A percentile compares a stretch with the other conserved stretches of the same genome.
Conservation (phyloP, 2,888 invertebrate genomes). For the Coelopa pilipes region DNA sequence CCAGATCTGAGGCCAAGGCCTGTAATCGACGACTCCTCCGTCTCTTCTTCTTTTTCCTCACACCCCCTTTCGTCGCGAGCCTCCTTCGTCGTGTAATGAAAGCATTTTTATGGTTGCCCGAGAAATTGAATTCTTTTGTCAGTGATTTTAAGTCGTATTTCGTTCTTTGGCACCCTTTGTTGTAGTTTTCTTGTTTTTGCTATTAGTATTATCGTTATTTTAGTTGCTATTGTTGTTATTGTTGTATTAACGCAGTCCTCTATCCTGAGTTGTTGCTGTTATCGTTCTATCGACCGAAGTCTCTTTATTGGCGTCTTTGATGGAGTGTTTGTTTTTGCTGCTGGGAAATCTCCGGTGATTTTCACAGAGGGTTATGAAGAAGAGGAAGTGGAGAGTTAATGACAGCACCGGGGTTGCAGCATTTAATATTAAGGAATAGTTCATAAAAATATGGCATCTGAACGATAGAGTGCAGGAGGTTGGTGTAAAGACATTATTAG, state of each 20-base stretch:
- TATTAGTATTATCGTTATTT: conserved; percentile 1
- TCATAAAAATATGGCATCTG: too few relatives aligned
- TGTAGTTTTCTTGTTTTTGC: background rate
- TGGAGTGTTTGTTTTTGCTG: background rate
- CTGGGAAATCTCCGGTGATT: too few relatives aligned
- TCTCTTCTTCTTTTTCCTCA: background rate
- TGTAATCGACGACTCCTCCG: background rate
- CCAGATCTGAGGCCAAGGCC: background rate
- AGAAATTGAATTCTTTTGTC: conserved; percentile 47
- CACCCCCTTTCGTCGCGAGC: background rate
- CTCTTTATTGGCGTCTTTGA: background rate
- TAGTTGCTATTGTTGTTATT: too few relatives aligned
- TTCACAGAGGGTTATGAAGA: too few relatives aligned
- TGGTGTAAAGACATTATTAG: too few relatives aligned
- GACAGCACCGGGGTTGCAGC: too few relatives aligned
- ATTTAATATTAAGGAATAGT: too few relatives aligned
- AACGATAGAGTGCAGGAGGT: too few relatives aligned
- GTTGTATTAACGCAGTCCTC: too few relatives aligned
- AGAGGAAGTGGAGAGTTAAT: too few relatives aligned
- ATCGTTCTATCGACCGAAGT: background rate
- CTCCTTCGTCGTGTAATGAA: conserved; percentile 29
- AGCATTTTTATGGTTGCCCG: conserved; percentile 46
- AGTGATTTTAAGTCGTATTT: conserved; percentile 19
- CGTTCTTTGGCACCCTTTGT: background rate
- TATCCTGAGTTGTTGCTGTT: too few relatives aligned